These are phyloP conservation scores for Axea sp. DNA, from an alignment of 2,888 invertebrate genomes.

Conservation along the genomic window DNA sequence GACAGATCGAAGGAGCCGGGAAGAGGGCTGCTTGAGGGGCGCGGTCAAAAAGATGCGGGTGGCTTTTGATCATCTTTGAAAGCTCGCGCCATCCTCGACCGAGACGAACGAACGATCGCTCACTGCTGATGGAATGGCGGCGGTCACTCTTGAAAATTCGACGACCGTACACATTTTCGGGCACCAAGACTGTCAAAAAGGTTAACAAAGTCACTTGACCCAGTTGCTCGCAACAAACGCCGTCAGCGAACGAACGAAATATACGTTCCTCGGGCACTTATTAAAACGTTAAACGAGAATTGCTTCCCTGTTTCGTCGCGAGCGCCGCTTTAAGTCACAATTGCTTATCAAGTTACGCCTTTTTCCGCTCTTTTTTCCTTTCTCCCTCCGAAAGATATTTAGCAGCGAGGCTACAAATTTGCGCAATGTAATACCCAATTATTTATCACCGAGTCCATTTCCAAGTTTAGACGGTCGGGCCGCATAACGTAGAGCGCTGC, in stretches of 20 bases:
- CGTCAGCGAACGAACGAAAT: conserved; percentile 3
- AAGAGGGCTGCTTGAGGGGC: conserved; percentile 4
- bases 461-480: neutral
- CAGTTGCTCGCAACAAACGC: conserved; percentile 13
- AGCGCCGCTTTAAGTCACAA: conserved; percentile 20
- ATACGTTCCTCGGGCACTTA: conserved; percentile 36
- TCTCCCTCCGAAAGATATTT: neutral
- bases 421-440: conserved; percentile 15
- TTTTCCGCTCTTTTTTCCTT: neutral
- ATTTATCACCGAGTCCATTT: conserved; percentile 12
- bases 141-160: conserved; percentile 15
- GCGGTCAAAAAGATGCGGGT: conserved; percentile 6
- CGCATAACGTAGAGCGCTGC: neutral
- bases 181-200: conserved; percentile 20
- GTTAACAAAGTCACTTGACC: conserved; percentile 40
- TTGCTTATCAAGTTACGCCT: conserved; percentile 23
- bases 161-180: conserved; percentile 23
- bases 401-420: neutral
- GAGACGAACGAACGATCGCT: conserved; percentile 6
- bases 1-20: neutral
- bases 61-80: conserved; percentile 33
- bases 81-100: conserved; percentile 7
- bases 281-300: conserved; percentile 39
- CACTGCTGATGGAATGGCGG: conserved; percentile 3
- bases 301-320: conserved; percentile 22